Percentiles rank a stretch among this genome's conserved stretches.
Evolutionary conservation across 2,888 invertebrate species (phyloP).

Genomic region (Gonocerus acuteangulatus): DNA sequence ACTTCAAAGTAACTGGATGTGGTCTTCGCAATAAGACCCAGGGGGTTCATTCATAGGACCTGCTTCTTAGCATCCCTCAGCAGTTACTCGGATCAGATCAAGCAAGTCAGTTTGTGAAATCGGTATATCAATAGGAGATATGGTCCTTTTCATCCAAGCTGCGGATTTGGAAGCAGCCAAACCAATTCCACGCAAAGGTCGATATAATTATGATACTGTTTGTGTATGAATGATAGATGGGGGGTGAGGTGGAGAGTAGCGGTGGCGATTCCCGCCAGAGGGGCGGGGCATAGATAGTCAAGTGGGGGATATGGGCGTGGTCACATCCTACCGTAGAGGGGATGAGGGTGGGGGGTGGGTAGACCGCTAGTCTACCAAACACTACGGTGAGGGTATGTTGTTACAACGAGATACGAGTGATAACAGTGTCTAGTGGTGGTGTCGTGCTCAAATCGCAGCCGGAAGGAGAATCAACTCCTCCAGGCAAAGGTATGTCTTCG

Average conservation of each 20-base stretch:
- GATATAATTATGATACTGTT: too few species aligned
- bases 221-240: too few species aligned
- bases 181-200: too few species aligned
- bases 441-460: constrained; percentile 8
- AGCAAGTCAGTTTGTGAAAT: too few species aligned
- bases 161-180: too few species aligned
- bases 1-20: too few species aligned
- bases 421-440: constrained; percentile 21
- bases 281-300: not conserved
- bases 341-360: not conserved
- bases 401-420: constrained; percentile 7
- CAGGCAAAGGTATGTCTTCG: constrained; percentile 9
- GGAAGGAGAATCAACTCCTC: constrained; percentile 15
- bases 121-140: too few species aligned
- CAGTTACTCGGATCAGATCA: too few species aligned
- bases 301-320: constrained; percentile 1
- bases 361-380: constrained; percentile 6
- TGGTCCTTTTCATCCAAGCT: too few species aligned
- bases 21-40: too few species aligned
- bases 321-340: not conserved
- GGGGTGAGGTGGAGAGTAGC: constrained; percentile 1
- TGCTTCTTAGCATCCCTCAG: too few species aligned
- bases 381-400: constrained; percentile 13
- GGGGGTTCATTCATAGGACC: too few species aligned
- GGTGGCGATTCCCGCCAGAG: not conserved